Evolutionary conservation across 2,113 vertebrate species (phyloP).

Genomic region (Anolis carolinensis): DNA sequence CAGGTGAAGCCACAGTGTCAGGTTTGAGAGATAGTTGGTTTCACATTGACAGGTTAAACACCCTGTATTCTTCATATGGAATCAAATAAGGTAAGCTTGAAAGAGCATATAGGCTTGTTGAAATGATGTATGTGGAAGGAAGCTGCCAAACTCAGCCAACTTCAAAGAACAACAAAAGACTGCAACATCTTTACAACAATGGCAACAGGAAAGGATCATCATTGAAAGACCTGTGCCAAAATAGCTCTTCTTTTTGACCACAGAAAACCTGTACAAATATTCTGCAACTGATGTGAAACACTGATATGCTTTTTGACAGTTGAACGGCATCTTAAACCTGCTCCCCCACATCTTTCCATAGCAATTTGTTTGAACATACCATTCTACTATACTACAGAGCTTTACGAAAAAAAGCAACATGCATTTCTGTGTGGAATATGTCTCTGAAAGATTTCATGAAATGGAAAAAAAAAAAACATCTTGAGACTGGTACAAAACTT

Average conservation of each 20-base stretch:
- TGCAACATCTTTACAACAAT: neutral
- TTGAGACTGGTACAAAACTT: no score
- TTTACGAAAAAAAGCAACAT: no score
- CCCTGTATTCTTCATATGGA: slow-evolving; percentile 31
- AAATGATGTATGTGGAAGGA: slow-evolving; percentile 29
- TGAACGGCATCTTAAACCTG: neutral
- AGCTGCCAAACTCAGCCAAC: neutral
- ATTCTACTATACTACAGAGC: neutral
- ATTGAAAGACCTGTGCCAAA: neutral
- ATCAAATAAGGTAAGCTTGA: slow-evolving; percentile 23
- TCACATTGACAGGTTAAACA: slow-evolving; percentile 19
- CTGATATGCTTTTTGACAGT: neutral
- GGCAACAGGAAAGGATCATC: neutral
- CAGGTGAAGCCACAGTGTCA: neutral
- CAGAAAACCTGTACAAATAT: neutral
- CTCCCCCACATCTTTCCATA: neutral
- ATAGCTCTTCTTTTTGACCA: neutral
- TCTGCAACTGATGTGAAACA: neutral
- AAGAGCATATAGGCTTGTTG: neutral
- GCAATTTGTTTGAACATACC: neutral
- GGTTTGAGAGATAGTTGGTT: slow-evolving; percentile 3
- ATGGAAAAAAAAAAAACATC: no score
- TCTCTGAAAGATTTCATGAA: no score
- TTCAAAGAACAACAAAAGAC: slow-evolving; percentile 8
- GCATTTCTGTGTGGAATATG: no score